Conservation (phyloP, 1,140 invertebrate genomes). For the Anastatus disparis region DNA sequence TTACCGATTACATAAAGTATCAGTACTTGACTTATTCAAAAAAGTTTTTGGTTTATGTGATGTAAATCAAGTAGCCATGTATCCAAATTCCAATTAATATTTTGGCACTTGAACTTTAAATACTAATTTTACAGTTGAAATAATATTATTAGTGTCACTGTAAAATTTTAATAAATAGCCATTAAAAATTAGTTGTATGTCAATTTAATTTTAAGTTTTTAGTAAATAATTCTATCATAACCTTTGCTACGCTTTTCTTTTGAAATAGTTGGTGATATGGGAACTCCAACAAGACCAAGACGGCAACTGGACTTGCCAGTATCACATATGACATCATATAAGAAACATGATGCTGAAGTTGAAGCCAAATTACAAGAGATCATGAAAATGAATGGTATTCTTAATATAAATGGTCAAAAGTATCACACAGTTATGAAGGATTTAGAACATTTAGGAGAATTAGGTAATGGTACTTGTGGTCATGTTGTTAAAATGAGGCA, state of each 20-base stretch:
- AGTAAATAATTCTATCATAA: too few relatives aligned
- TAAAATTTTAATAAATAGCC: too few relatives aligned
- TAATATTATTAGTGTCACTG: too few relatives aligned
- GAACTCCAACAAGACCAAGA: slow-evolving; percentile 63
- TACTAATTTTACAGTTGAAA: not conserved
- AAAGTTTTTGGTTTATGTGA: not conserved
- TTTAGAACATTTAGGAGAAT: slow-evolving; percentile 87
- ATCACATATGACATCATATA: slow-evolving; percentile 67
- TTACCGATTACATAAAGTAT: slow-evolving; percentile 39
- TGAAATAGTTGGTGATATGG: slow-evolving; percentile 63
- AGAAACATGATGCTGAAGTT: slow-evolving; percentile 71
- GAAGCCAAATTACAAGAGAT: slow-evolving; percentile 82
- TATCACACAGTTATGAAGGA: slow-evolving; percentile 89
- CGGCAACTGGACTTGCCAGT: slow-evolving; percentile 66
- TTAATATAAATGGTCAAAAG: slow-evolving; percentile 82
- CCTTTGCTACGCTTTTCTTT: slow-evolving; percentile 36
- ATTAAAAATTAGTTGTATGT: too few relatives aligned
- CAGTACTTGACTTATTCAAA: slow-evolving; percentile 13
- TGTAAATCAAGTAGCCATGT: too few relatives aligned
- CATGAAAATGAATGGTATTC: slow-evolving; percentile 83
- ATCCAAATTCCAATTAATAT: too few relatives aligned
- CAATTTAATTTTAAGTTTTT: too few relatives aligned
- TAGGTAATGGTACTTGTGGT: slow-evolving; percentile 97
- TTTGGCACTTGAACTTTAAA: too few relatives aligned
- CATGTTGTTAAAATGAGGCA: slow-evolving; percentile 97